phyloP scores from a whole-genome alignment of 2,797 vertebrate genomes.

The Rhabdomys pumilio region DNA sequence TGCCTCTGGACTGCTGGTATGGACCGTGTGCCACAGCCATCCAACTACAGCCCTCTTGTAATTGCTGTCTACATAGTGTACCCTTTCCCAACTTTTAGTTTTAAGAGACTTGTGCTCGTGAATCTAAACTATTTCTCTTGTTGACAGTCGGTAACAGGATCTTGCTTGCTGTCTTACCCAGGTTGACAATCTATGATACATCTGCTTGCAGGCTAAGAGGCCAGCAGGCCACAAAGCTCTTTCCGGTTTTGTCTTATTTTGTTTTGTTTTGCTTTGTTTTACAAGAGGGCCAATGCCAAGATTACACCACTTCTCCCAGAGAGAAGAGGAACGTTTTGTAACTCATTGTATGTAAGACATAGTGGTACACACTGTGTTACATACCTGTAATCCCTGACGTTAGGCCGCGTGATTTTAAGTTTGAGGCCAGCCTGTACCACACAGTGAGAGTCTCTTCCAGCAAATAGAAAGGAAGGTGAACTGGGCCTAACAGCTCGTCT shows the following conservation, averaged over 20 bases:
- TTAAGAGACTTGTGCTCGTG: background rate
- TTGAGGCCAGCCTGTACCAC: background rate
- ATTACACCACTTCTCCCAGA: background rate
- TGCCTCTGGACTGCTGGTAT: background rate
- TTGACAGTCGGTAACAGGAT: background rate
- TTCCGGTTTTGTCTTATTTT: background rate
- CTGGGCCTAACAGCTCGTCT: background rate
- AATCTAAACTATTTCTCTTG: background rate
- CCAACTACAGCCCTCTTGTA: background rate
- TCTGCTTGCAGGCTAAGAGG: background rate
- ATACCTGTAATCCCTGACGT: background rate
- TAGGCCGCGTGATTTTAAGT: background rate
- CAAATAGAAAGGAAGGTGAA: background rate
- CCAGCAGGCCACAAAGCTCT: background rate
- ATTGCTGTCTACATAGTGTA: background rate
- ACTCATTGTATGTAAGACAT: background rate
- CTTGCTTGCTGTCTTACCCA: background rate
- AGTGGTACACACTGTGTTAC: background rate
- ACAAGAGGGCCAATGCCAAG: background rate
- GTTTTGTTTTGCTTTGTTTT: background rate
- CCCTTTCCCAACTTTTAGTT: background rate
- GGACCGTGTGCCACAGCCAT: accelerated
- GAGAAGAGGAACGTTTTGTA: background rate
- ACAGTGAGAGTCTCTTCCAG: background rate
- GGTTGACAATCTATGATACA: background rate